Percentiles rank a stretch among this genome's conserved stretches.
These are phyloP conservation scores for Raillietiella orientalis DNA, from an alignment of 2,888 invertebrate genomes.

Conservation along the genomic window DNA sequence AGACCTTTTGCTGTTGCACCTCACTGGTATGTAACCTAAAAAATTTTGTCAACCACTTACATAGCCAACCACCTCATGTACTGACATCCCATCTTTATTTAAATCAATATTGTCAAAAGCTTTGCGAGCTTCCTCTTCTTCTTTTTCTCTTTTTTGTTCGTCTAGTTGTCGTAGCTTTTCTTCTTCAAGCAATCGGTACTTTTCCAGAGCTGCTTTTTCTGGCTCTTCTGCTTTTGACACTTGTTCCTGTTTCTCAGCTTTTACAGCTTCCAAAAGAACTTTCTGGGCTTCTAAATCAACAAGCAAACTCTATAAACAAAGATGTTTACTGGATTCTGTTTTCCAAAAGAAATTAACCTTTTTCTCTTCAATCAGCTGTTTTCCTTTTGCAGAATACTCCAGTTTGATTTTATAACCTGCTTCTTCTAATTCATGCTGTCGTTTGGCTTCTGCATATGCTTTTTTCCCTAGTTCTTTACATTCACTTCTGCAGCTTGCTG, in stretches of 20 bases:
- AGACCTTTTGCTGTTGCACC: conserved; percentile 26
- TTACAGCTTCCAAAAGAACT: conserved; percentile 16
- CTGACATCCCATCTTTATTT: conserved; percentile 31
- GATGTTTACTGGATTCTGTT: no score
- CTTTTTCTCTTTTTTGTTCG: conserved; percentile 9
- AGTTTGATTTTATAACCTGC: conserved; percentile 39
- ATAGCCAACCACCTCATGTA: no score
- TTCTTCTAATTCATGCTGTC: conserved; percentile 31
- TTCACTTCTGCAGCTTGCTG: conserved; percentile 31
- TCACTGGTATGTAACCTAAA: no score
- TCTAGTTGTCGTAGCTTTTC: conserved; percentile 19
- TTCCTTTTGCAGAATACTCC: conserved; percentile 15
- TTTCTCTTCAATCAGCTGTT: not conserved
- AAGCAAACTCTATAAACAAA: no score
- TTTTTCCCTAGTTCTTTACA: conserved; percentile 47
- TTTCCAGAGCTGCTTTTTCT: conserved; percentile 38
- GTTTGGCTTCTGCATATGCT: conserved; percentile 30
- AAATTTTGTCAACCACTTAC: no score
- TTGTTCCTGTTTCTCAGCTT: conserved; percentile 25
- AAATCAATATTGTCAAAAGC: conserved; percentile 46
- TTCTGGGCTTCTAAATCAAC: conserved; percentile 2
- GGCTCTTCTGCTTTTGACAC: conserved; percentile 32
- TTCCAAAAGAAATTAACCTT: no score
- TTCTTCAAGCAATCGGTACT: conserved; percentile 31
- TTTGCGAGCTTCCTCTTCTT: conserved; percentile 10